These are phyloP conservation scores for Dendrocincla tyrannina DNA, from an alignment of 2,797 vertebrate species.

Conservation along the genomic window DNA sequence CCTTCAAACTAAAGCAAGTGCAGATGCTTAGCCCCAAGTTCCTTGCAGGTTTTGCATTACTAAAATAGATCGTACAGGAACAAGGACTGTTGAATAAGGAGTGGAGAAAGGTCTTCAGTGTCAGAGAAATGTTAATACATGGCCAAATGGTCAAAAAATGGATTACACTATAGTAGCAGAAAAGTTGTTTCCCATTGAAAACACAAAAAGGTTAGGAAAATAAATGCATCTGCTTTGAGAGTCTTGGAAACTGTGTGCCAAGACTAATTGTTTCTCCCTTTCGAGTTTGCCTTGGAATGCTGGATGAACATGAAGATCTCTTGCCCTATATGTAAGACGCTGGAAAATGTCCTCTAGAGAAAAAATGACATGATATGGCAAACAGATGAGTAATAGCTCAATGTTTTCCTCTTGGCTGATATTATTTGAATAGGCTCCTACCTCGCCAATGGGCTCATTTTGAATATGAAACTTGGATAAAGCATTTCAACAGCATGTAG, in stretches of 20 bases:
- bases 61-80: constrained; percentile 6
- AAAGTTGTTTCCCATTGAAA: not conserved
- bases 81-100: constrained; percentile 54
- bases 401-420: not conserved
- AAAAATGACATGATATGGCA: not conserved
- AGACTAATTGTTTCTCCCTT: not conserved
- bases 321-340: not conserved
- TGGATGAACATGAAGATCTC: not conserved
- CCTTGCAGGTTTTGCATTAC: constrained; percentile 27
- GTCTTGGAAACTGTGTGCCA: not conserved
- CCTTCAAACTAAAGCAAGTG: constrained; percentile 38
- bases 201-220: not conserved
- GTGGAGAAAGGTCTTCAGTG: constrained; percentile 42
- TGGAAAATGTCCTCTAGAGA: not conserved
- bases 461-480: not conserved
- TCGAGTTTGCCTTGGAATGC: not conserved
- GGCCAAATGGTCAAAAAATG: constrained; percentile 56
- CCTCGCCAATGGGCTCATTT: not conserved
- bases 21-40: constrained; percentile 8
- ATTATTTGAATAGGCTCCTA: not conserved
- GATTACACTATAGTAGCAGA: constrained; percentile 28
- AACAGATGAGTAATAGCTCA: not conserved
- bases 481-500: not conserved
- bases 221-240: not conserved
- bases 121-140: constrained; percentile 61